Conservation (phyloP, 2,113 vertebrate species). For the Pangasianodon hypophthalmus region DNA sequence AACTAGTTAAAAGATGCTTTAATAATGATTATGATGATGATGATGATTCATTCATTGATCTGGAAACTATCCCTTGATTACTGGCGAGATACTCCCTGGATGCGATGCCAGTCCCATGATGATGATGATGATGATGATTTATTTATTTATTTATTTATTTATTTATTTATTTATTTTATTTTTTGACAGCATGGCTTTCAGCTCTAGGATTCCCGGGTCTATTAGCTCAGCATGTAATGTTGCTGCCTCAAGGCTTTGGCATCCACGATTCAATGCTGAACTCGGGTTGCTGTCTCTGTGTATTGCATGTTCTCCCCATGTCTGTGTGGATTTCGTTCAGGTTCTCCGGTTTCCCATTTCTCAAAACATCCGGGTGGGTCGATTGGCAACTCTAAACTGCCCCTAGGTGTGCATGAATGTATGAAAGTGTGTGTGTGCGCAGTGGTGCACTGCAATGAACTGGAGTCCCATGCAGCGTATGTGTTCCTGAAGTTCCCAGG, state of each 20-base stretch:
- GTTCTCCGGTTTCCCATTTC: neutral
- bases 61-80: no score
- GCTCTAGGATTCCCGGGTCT: neutral
- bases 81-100: neutral
- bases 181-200: neutral
- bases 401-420: no score
- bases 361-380: neutral
- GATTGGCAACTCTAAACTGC: neutral
- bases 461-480: neutral
- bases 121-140: neutral
- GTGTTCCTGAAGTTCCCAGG: neutral
- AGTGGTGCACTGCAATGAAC: neutral
- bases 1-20: neutral
- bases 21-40: neutral
- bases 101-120: neutral
- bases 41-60: neutral
- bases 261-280: no score
- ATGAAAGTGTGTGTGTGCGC: neutral
- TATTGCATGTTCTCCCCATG: neutral
- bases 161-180: no score
- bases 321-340: neutral
- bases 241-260: no score
- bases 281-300: neutral
- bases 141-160: no score
- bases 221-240: no score